phyloP scores from a whole-genome alignment of 1,140 invertebrate species.

The Physella acuta region DNA sequence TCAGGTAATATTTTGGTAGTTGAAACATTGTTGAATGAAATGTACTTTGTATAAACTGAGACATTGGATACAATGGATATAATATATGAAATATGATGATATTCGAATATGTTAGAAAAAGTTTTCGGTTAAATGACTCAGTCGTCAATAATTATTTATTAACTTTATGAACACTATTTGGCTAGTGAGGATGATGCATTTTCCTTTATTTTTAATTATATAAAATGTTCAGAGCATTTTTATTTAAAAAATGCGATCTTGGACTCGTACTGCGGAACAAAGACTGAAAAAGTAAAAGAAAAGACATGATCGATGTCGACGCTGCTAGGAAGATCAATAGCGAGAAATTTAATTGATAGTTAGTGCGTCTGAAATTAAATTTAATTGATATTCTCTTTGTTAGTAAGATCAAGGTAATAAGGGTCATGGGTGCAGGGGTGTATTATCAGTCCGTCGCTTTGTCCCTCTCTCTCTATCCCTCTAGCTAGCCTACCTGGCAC shows the following conservation, averaged over 20 bases:
- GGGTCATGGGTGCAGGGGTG: neutral
- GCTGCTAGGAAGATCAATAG: neutral
- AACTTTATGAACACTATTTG: neutral
- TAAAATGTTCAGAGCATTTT: neutral
- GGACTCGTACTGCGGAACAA: neutral
- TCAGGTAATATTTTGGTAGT: neutral
- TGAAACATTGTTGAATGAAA: neutral
- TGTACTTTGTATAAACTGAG: neutral
- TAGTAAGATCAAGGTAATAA: neutral
- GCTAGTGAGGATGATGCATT: too few relatives aligned
- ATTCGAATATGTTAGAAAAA: neutral
- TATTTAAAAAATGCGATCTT: neutral
- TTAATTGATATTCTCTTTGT: neutral
- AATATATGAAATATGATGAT: neutral
- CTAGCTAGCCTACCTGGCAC: too few relatives aligned
- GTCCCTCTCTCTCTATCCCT: too few relatives aligned
- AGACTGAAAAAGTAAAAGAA: neutral
- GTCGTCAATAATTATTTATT: neutral
- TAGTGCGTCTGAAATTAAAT: neutral
- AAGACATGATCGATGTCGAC: neutral
- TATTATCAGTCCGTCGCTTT: too few relatives aligned
- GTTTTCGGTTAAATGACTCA: neutral
- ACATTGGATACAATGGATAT: neutral
- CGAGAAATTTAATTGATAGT: constrained; percentile 8
- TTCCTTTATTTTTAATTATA: neutral